phyloP scores from a whole-genome alignment of 2,797 vertebrate genomes.

The Huso huso region DNA sequence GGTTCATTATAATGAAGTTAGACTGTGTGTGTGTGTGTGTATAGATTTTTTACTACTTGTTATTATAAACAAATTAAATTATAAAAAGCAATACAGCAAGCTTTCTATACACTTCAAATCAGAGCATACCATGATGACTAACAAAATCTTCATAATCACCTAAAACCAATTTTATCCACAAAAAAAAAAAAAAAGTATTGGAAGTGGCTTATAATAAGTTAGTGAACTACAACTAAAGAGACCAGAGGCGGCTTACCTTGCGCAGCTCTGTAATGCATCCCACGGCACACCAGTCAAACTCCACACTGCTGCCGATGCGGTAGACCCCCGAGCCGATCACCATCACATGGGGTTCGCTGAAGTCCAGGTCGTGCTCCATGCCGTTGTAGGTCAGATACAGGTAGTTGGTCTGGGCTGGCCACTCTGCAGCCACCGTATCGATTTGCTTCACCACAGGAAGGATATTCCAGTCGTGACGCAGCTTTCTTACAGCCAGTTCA shows the following conservation, averaged over 20 bases:
- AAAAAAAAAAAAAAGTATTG: too few species aligned
- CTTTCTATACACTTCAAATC: background rate
- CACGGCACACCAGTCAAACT: constrained; percentile 95
- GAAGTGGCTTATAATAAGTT: too few species aligned
- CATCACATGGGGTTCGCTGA: constrained; percentile 78
- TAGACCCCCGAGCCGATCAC: constrained; percentile 94
- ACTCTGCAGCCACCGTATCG: constrained; percentile 91
- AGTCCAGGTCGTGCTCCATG: constrained; percentile 70
- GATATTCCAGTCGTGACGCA: constrained; percentile 79
- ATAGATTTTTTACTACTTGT: too few species aligned
- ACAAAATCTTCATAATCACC: background rate
- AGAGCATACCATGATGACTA: background rate
- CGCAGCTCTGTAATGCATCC: constrained; percentile 91
- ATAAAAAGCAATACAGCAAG: too few species aligned
- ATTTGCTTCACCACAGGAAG: constrained; percentile 93
- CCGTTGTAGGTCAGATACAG: constrained; percentile 91
- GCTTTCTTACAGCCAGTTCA: constrained; percentile 84
- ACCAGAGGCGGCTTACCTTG: constrained; percentile 54
- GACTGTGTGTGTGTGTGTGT: too few species aligned
- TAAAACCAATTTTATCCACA: too few species aligned
- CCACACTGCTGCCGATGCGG: constrained; percentile 93
- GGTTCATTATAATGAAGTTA: too few species aligned
- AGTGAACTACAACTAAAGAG: too few species aligned
- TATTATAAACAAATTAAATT: too few species aligned
- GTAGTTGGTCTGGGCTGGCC: constrained; percentile 94